Evolutionary conservation across 2,113 vertebrate genomes (phyloP).

Genomic region (Pampusana beccarii): DNA sequence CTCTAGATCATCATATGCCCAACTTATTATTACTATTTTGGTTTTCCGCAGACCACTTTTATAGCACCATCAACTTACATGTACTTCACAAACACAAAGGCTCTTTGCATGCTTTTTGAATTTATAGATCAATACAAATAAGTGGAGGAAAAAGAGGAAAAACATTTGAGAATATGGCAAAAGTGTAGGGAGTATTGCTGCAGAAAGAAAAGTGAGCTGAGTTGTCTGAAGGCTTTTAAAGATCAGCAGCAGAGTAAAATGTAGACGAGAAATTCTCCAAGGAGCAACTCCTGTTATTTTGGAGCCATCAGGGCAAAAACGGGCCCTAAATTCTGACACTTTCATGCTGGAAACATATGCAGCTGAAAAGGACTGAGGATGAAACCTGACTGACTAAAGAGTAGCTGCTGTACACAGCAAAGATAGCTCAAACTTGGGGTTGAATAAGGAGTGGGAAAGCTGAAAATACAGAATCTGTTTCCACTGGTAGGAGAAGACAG

Average conservation of each 20-base stretch:
- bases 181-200: neutral
- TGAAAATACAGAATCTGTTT: neutral
- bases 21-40: constrained; percentile 64
- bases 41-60: constrained; percentile 30
- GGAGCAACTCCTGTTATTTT: neutral
- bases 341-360: neutral
- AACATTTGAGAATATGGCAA: neutral
- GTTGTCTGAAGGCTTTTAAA: neutral
- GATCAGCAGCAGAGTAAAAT: neutral
- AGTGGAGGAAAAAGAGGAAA: neutral
- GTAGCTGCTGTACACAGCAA: neutral
- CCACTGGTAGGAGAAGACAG: neutral
- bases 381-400: neutral
- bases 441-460: neutral
- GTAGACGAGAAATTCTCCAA: neutral
- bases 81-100: neutral
- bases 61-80: neutral
- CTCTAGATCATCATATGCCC: constrained; percentile 62
- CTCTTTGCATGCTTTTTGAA: neutral
- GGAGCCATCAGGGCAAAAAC: neutral
- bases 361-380: neutral
- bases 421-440: neutral
- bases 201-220: neutral
- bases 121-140: neutral
- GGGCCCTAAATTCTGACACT: neutral